A percentile compares a stretch with the other conserved stretches of the same genome.
Conservation (phyloP, 2,888 invertebrate species). For the Drosophila stalkeri region DNA sequence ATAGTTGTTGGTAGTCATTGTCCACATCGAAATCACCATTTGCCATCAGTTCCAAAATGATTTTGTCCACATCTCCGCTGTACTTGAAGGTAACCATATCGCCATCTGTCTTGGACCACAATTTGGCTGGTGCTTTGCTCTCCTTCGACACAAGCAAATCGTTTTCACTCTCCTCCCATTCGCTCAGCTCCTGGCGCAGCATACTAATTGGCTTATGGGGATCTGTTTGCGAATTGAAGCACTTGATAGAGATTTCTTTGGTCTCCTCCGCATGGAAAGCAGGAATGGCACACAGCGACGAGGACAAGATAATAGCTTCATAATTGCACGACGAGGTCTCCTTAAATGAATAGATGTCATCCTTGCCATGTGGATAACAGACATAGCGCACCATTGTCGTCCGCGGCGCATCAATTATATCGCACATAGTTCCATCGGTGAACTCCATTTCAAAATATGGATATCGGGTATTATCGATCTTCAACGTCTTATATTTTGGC, state of each 20-base stretch:
- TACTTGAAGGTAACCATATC: conserved; percentile 71
- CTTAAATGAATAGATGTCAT: conserved; percentile 96
- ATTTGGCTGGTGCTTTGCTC: conserved; percentile 80
- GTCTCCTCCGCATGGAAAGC: conserved; percentile 92
- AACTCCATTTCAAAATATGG: conserved; percentile 95
- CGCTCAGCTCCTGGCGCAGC: conserved; percentile 90
- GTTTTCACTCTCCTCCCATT: conserved; percentile 87
- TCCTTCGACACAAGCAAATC: conserved; percentile 85
- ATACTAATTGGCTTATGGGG: conserved; percentile 91
- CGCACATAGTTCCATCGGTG: conserved; percentile 96
- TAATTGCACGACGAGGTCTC: conserved; percentile 98
- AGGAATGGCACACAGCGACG: conserved; percentile 94
- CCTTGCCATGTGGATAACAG: conserved; percentile 94
- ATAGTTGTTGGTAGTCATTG: conserved; percentile 43
- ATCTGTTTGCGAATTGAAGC: conserved; percentile 88
- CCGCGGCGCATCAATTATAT: conserved; percentile 94
- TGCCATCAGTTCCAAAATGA: conserved; percentile 71
- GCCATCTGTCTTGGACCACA: conserved; percentile 60
- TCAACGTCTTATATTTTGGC: conserved; percentile 87
- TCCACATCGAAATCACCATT: conserved; percentile 66
- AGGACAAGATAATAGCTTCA: conserved; percentile 95
- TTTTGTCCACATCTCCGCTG: conserved; percentile 84
- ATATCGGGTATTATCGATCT: conserved; percentile 94
- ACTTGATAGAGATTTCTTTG: conserved; percentile 91
- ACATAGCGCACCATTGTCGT: conserved; percentile 93